Conservation (phyloP, 2,888 invertebrate genomes). For the Cinara cedri region DNA sequence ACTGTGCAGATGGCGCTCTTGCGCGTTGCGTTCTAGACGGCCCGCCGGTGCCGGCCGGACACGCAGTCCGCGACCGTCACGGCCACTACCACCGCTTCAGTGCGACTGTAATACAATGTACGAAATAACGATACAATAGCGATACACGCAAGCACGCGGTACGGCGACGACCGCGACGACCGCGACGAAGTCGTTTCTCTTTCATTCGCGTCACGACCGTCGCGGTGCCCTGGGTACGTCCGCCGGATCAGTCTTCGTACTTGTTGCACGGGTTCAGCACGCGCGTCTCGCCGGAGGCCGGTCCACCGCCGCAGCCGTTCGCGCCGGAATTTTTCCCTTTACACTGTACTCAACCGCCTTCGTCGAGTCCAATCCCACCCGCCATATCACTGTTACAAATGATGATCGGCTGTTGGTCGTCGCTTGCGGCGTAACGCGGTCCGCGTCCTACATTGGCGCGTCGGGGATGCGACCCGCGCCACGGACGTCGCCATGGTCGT, state of each 20-base stretch:
- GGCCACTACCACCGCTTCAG: background rate
- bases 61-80: background rate
- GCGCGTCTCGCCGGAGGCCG: background rate
- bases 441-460: no score
- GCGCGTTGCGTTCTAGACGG: background rate
- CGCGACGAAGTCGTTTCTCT: background rate
- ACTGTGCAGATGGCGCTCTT: conserved; percentile 18
- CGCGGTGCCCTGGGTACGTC: background rate
- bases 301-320: background rate
- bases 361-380: no score
- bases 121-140: background rate
- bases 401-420: background rate
- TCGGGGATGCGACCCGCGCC: background rate
- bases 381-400: background rate
- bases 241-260: no score
- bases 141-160: background rate
- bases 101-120: no score
- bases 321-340: no score
- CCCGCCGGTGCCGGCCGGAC: conserved; percentile 12
- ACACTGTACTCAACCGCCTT: no score
- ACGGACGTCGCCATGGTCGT: conserved; percentile 6
- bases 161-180: background rate
- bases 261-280: no score
- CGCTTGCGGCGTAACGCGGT: background rate
- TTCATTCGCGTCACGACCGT: conserved; percentile 34